Base-by-base conservation (phyloP, 2,888 invertebrate genomes). In the Sialis fuliginosa region DNA sequence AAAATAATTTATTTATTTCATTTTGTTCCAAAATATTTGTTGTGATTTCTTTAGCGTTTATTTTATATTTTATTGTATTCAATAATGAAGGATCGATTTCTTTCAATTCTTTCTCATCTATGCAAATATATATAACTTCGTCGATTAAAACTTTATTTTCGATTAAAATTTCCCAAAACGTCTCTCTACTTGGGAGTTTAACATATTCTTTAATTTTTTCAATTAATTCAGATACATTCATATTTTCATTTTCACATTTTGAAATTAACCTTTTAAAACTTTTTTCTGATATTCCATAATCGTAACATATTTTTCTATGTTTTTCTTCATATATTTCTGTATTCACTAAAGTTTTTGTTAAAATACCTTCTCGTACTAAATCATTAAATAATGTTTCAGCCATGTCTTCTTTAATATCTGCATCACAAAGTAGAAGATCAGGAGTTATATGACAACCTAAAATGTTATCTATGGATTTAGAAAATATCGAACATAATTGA, bases 121-220 rank as follows among this genome's bases (percentile, higher is more conserved):
- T 46, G 42, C 49, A 33, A 39, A 52, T 44, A 43, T 48, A 54
- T 43, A 46, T 47, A 7, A 48, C 42, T 49, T 52, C 52, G 33
- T 50, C 37, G 12, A 33, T 39, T 33, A 52, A 40, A 33, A 51
- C 42, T 7, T 49, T 35, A 44, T 48, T 10, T 33, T 47, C 34
- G 22, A 50, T 30, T 35, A 52, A 39, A 7, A 45, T 45, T 39
- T 52, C 49, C 53, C 53, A 53, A 47, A 52, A 53, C 8, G 44
- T 40, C 47, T 52, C 50, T 33, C 48, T 47, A n/a, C 47, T 45
- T 6, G 52, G 51, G 43, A 53, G 31, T 39, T 46, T 44, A 9
- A 51, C n/a, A 33, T 33, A n/a, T 9, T 8, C 8, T 42, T 51
- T 51, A 4, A 51, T 45, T 6, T 22, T 33, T 47, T 45, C 39